Evolutionary conservation across 1,140 invertebrate genomes (phyloP).

Genomic region (Zaprionus tsacasi): DNA sequence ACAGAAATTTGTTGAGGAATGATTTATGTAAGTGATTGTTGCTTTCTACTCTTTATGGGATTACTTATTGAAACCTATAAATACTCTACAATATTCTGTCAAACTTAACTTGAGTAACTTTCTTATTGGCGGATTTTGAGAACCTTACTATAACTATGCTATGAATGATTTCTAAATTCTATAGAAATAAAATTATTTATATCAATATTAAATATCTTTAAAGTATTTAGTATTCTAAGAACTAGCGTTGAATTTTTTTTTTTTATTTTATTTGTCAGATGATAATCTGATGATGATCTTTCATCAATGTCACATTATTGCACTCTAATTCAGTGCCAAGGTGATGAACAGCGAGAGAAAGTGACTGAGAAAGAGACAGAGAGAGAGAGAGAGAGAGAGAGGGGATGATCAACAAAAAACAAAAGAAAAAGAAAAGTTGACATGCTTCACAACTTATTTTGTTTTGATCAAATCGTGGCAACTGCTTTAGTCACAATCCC

Average conservation of each 20-base stretch:
- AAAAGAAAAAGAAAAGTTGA: constrained; percentile 15
- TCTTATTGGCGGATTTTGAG: too few relatives aligned
- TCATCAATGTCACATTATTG: neutral
- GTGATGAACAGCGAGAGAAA: neutral
- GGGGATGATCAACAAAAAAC: constrained; percentile 18
- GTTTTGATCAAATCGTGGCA: constrained; percentile 60
- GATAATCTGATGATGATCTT: neutral
- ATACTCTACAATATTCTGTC: too few relatives aligned
- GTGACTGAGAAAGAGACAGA: neutral
- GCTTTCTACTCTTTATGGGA: too few relatives aligned
- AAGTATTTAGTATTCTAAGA: neutral
- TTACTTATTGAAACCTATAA: too few relatives aligned
- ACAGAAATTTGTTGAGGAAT: too few relatives aligned
- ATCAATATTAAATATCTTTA: too few relatives aligned
- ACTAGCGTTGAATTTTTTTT: neutral
- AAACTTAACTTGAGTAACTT: too few relatives aligned
- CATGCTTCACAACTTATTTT: constrained; percentile 44
- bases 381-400: neutral
- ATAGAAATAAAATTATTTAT: too few relatives aligned
- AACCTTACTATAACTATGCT: too few relatives aligned
- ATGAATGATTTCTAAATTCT: too few relatives aligned
- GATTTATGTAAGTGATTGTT: too few relatives aligned
- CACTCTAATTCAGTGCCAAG: constrained; percentile 6
- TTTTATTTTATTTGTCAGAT: neutral
- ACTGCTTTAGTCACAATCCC: constrained; percentile 69